Base-by-base conservation (phyloP, 2,888 invertebrate genomes). In the Synergus laeviventris region DNA sequence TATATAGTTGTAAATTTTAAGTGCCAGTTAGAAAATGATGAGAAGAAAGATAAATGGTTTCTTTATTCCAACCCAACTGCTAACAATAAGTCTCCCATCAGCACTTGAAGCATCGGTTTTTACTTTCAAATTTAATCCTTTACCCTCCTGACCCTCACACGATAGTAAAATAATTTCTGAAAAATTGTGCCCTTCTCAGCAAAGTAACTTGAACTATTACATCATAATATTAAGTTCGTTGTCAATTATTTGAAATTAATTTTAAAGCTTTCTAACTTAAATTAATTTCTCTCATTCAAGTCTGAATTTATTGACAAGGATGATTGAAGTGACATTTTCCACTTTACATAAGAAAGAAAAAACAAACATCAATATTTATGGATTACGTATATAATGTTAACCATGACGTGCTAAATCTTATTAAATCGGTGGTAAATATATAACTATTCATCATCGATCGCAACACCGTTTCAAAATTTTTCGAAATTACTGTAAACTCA, bases 91-190 rank as follows among this genome's bases (percentile, higher is more conserved):
- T 62, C 9, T n/a, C 38, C 38, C 11, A n/a, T 38, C 61, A 62
- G 11, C n/a, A 38, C n/a, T 38, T 38, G 9, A 36, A 38, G 9
- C 38, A 62, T n/a, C 9, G 36, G 9, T 9, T 62, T 38, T 62
- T 16, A 62, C n/a, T 62, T 62, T 18, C 31, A 62, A 11, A 18
- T 62, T 31, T 36, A 16, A 62, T n/a, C 36, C 38, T 62, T 62
- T 38, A 38, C n/a, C 38, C 61, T 56, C 11, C 5, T 56, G 21
- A 56, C 11, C 18, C 56, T 56, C 12, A 56, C 4, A 12, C 21
- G 21, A 56, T 21, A 11, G 56, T 1, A 21, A 56, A 21, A 56
- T 21, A 8, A 21, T 21, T 56, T 21, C 45, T 21, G 56, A 18
- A 56, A 49, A n/a, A n/a, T n/a, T n/a, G n/a, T 8, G 4, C 8